Percentiles rank a stretch among this genome's conserved stretches.
Conservation (phyloP, 2,888 invertebrate species). For the Neoaliturus tenellus region DNA sequence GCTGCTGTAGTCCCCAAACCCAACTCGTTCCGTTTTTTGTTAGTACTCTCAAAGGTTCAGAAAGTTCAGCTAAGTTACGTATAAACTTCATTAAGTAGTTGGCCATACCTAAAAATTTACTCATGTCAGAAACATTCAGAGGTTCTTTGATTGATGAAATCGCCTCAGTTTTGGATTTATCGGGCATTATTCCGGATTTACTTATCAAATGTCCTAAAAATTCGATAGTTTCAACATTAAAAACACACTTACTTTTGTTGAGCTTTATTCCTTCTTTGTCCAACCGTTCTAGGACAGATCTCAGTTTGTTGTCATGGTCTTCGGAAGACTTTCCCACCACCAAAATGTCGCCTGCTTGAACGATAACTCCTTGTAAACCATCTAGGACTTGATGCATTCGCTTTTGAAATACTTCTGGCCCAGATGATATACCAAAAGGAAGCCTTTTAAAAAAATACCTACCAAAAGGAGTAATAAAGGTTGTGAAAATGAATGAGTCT, state of each 20-base stretch:
- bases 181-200: neutral
- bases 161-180: neutral
- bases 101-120: neutral
- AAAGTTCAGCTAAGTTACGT: neutral
- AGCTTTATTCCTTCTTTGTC: slow-evolving; percentile 6
- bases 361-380: slow-evolving; percentile 16
- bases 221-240: neutral
- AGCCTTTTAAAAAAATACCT: slow-evolving; percentile 15
- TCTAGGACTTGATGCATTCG: slow-evolving; percentile 5
- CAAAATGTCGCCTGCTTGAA: slow-evolving; percentile 2
- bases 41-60: slow-evolving; percentile 8
- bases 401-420: slow-evolving; percentile 22
- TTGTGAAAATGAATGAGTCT: neutral
- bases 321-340: neutral
- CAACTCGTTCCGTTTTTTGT: neutral
- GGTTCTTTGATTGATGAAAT: neutral
- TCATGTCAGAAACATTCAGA: neutral
- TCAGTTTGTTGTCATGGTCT: slow-evolving; percentile 1
- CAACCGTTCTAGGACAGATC: neutral
- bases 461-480: slow-evolving; percentile 6
- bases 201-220: slow-evolving; percentile 2
- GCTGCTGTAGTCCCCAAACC: slow-evolving; percentile 36
- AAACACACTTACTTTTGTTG: neutral
- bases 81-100: slow-evolving; percentile 1
- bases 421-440: slow-evolving; percentile 20